These are phyloP conservation scores for Choreutis nemorana DNA, from an alignment of 2,888 invertebrate species.

Conservation along the genomic window DNA sequence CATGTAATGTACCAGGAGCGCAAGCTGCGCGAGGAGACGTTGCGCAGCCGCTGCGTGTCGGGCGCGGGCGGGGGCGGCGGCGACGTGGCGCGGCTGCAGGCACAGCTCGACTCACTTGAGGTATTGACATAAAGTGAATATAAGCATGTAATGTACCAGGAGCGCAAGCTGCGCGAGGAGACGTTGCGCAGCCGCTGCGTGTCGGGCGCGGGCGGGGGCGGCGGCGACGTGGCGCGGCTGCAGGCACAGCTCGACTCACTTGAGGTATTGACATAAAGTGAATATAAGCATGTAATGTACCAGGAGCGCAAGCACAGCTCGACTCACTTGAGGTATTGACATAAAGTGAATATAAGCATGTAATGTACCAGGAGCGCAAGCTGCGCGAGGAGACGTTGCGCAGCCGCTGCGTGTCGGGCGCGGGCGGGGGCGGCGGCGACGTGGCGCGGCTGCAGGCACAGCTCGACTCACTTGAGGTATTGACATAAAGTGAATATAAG, in stretches of 20 bases:
- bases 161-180: constrained; percentile 48
- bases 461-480: constrained; percentile 78
- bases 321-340: too few relatives aligned
- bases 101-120: constrained; percentile 83
- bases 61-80: constrained; percentile 71
- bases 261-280: constrained; percentile 70
- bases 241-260: constrained; percentile 84
- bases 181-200: constrained; percentile 24
- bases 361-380: constrained; percentile 50
- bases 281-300: too few relatives aligned
- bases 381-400: constrained; percentile 42
- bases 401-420: constrained; percentile 47
- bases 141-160: too few relatives aligned
- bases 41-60: constrained; percentile 29
- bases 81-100: constrained; percentile 77
- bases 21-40: constrained; percentile 42
- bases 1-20: too few relatives aligned
- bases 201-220: constrained; percentile 69
- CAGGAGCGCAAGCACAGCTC: too few relatives aligned
- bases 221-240: constrained; percentile 73
- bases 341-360: too few relatives aligned
- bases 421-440: constrained; percentile 70
- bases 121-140: too few relatives aligned
- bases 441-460: constrained; percentile 81
- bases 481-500: too few relatives aligned